A percentile compares a stretch with the other conserved stretches of the same genome.
Conservation (phyloP, 2,888 invertebrate genomes). For the Macrosoma leucophasiata region DNA sequence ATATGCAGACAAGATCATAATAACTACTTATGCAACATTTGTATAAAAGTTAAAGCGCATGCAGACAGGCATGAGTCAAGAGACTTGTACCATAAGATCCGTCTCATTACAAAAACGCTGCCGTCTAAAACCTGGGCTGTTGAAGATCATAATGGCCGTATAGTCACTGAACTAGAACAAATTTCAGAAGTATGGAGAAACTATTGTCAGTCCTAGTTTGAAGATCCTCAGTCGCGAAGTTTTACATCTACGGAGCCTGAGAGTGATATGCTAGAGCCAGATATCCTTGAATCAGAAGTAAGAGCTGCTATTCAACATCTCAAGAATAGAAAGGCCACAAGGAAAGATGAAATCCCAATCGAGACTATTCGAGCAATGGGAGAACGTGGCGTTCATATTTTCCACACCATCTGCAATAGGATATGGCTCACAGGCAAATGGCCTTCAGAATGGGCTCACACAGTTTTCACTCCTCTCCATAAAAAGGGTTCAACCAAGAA, state of each 20-base stretch:
- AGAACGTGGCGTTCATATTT: constrained; percentile 6
- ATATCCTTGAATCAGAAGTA: not conserved
- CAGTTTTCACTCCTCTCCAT: too few species aligned
- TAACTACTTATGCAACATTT: constrained; percentile 1
- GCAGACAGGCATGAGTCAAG: not conserved
- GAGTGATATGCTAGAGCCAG: not conserved
- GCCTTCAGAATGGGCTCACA: too few species aligned
- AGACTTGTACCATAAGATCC: constrained; percentile 2
- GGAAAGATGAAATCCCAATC: constrained; percentile 12
- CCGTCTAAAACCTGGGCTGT: constrained; percentile 6
- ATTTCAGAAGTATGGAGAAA: constrained; percentile 2
- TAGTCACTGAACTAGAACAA: not conserved
- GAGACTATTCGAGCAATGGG: constrained; percentile 13
- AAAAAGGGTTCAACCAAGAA: too few species aligned
- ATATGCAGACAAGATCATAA: constrained; percentile 7
- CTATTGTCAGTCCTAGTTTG: constrained; percentile 5
- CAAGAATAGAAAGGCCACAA: too few species aligned
- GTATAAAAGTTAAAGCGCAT: not conserved
- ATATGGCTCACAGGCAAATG: constrained; percentile 1
- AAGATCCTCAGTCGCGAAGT: constrained; percentile 3
- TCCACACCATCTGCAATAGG: constrained; percentile 3
- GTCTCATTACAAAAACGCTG: not conserved
- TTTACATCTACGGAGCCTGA: not conserved
- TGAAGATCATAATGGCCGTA: constrained; percentile 2
- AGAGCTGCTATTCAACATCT: too few species aligned